Percentiles rank a stretch among this genome's conserved stretches.
Evolutionary conservation across 2,888 invertebrate species (phyloP).

Genomic region (Cerastoderma edule): DNA sequence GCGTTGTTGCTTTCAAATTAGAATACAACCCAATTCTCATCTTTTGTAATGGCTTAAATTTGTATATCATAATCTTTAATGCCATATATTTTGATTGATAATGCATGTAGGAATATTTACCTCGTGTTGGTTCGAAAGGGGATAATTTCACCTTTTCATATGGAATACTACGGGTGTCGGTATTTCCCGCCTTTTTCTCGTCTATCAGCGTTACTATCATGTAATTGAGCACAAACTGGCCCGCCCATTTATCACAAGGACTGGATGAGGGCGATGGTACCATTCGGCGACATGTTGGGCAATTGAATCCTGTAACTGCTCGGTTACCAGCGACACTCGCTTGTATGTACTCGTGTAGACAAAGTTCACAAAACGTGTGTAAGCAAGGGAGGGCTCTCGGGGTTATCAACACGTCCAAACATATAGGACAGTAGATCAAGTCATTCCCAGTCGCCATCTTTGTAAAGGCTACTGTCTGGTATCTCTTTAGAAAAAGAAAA

Average conservation of each 20-base stretch:
- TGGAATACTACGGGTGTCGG: background rate
- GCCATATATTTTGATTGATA: background rate
- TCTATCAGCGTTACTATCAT: slow-evolving; percentile 33
- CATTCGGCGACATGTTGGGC: slow-evolving; percentile 29
- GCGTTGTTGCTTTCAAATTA: background rate
- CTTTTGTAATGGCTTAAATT: background rate
- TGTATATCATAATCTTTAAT: background rate
- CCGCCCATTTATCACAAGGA: slow-evolving; percentile 28
- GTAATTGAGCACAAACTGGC: slow-evolving; percentile 30
- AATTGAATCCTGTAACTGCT: slow-evolving; percentile 19
- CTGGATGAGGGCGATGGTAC: slow-evolving; percentile 8
- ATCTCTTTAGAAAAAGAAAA: too few species aligned
- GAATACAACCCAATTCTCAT: background rate
- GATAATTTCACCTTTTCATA: background rate
- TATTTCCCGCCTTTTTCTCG: slow-evolving; percentile 3
- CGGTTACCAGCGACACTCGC: background rate
- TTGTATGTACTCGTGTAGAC: slow-evolving; percentile 36
- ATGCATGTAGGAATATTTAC: background rate
- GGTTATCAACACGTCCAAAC: slow-evolving; percentile 30
- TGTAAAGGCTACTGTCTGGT: too few species aligned
- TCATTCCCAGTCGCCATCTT: too few species aligned
- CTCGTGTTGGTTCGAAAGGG: background rate
- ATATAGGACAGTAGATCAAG: slow-evolving; percentile 34
- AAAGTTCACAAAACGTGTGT: slow-evolving; percentile 40
- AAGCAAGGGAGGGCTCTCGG: slow-evolving; percentile 42